phyloP scores from a whole-genome alignment of 2,797 vertebrate genomes.

The Coendou prehensilis region DNA sequence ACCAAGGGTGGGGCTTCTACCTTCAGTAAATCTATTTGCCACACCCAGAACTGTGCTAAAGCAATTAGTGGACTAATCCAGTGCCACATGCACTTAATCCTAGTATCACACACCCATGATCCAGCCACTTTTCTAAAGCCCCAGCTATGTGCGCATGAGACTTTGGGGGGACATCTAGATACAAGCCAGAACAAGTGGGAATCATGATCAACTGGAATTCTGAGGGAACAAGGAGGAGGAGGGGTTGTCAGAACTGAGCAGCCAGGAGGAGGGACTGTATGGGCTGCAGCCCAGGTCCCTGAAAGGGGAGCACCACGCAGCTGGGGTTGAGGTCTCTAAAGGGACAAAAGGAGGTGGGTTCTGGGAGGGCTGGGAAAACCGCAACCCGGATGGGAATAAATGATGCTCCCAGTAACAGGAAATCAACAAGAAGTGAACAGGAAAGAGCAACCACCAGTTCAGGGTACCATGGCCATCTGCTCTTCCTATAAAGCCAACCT shows the following conservation, averaged over 20 bases:
- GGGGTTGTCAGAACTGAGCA: neutral
- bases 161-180: neutral
- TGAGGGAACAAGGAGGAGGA: neutral
- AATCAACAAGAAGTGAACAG: neutral
- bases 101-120: neutral
- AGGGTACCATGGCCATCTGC: neutral
- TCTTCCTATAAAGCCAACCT: slow-evolving; percentile 26
- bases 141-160: neutral
- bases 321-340: neutral
- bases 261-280: neutral
- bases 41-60: neutral
- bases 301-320: neutral
- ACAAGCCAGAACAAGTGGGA: neutral
- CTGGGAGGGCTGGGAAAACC: neutral
- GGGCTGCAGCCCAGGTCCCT: neutral
- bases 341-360: neutral
- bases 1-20: neutral
- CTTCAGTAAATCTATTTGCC: neutral
- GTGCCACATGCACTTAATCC: neutral
- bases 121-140: neutral
- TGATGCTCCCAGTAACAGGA: neutral
- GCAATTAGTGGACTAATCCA: neutral
- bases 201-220: neutral
- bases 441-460: neutral
- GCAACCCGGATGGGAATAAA: neutral